A percentile compares a stretch with the other conserved stretches of the same genome.
Evolutionary conservation across 2,797 vertebrate species (phyloP).

Genomic region (Molossus molossus): DNA sequence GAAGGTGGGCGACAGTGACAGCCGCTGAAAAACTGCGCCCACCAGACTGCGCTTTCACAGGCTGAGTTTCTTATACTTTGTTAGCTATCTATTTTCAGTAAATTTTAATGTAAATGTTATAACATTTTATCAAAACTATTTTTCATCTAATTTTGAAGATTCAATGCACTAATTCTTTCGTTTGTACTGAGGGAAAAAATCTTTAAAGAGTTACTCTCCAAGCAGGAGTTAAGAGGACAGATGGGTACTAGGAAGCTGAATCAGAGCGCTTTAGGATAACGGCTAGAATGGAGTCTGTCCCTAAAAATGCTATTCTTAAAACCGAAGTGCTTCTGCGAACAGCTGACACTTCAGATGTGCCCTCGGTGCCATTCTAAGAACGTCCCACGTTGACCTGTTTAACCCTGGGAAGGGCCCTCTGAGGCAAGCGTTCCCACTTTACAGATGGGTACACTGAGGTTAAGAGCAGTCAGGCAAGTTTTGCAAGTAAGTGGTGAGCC

Average conservation of each 20-base stretch:
- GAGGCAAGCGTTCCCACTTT: not conserved
- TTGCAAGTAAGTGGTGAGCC: not conserved
- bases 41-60: fast-evolving
- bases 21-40: not conserved
- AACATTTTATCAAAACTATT: not conserved
- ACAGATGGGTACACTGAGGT: not conserved
- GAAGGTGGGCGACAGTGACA: not conserved
- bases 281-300: not conserved
- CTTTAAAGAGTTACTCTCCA: not conserved
- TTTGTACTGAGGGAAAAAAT: not conserved
- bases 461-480: not conserved
- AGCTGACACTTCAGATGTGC: not conserved
- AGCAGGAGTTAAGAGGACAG: not conserved
- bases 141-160: conserved; percentile 28
- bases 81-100: not conserved
- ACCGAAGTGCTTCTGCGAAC: not conserved
- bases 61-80: not conserved
- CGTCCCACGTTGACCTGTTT: not conserved
- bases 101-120: not conserved
- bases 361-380: not conserved
- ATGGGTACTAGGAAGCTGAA: not conserved
- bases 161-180: not conserved
- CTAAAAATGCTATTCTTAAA: not conserved
- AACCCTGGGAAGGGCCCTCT: not conserved
- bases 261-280: not conserved